Evolutionary conservation across 2,113 vertebrate species (phyloP).

Genomic region (Dicrurus megarhynchus): DNA sequence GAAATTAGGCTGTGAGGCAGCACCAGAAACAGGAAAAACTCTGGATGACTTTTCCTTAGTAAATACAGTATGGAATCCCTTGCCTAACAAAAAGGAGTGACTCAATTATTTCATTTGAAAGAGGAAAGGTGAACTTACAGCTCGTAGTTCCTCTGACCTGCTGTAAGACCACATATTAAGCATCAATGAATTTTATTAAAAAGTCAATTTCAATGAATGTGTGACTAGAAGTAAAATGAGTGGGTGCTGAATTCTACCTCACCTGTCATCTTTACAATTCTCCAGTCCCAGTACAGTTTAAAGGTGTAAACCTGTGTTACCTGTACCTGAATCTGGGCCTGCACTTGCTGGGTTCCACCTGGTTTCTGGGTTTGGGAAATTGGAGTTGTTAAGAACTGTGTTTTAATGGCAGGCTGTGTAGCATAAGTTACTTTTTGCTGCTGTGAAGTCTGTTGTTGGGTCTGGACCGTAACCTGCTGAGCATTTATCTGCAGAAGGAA

Average conservation of each 20-base stretch:
- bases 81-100: not conserved
- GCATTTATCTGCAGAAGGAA: slow-evolving; percentile 65
- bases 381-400: slow-evolving; percentile 89
- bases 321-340: slow-evolving; percentile 84
- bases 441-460: slow-evolving; percentile 79
- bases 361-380: slow-evolving; percentile 88
- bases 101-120: not conserved
- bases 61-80: not conserved
- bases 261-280: not conserved
- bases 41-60: not conserved
- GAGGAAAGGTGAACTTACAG: not conserved
- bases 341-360: slow-evolving; percentile 86
- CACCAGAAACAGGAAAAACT: not conserved
- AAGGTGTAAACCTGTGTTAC: not conserved
- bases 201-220: not conserved
- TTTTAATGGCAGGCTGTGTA: slow-evolving; percentile 88
- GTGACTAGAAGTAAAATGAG: not conserved
- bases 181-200: not conserved
- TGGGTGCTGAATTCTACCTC: not conserved
- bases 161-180: not conserved
- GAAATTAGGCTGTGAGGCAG: not conserved
- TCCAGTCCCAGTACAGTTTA: not conserved
- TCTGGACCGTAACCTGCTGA: slow-evolving; percentile 85
- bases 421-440: slow-evolving; percentile 91
- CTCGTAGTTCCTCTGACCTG: not conserved